A percentile compares a stretch with the other conserved stretches of the same genome.
These are phyloP conservation scores for Leptinotarsa tumamoca DNA, from an alignment of 2,888 invertebrate genomes.

Conservation along the genomic window DNA sequence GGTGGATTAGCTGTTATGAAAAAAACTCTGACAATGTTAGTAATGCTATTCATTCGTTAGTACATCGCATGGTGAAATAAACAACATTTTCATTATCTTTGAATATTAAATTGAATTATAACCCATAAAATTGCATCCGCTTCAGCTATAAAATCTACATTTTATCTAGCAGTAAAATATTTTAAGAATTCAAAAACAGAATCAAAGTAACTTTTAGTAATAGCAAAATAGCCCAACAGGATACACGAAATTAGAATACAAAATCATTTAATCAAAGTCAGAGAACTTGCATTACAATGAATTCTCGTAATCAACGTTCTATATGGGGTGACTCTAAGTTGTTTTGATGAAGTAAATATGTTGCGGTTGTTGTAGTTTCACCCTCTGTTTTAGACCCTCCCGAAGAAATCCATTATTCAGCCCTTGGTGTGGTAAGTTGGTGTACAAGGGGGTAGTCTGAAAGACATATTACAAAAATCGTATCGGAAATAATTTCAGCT, in stretches of 20 bases:
- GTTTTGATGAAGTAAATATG: conserved; percentile 56
- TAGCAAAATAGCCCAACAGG: not conserved
- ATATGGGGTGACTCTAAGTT: conserved; percentile 46
- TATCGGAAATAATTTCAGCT: conserved; percentile 30
- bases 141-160: conserved; percentile 11
- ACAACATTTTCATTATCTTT: conserved; percentile 10
- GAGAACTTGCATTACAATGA: conserved; percentile 22
- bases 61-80: not conserved
- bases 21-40: conserved; percentile 1
- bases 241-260: not conserved
- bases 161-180: conserved; percentile 16
- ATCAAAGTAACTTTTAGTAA: not conserved
- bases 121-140: conserved; percentile 6
- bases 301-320: conserved; percentile 37
- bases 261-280: conserved; percentile 25
- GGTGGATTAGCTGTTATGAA: not conserved
- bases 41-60: not conserved
- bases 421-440: conserved; percentile 31
- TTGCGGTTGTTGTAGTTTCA: conserved; percentile 47
- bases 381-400: conserved; percentile 42
- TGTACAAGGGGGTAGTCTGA: conserved; percentile 12
- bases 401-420: conserved; percentile 42
- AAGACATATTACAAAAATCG: conserved; percentile 6
- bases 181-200: conserved; percentile 12
- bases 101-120: conserved; percentile 14